These are phyloP conservation scores for Nezara viridula DNA, from an alignment of 2,888 invertebrate genomes.

Conservation along the genomic window DNA sequence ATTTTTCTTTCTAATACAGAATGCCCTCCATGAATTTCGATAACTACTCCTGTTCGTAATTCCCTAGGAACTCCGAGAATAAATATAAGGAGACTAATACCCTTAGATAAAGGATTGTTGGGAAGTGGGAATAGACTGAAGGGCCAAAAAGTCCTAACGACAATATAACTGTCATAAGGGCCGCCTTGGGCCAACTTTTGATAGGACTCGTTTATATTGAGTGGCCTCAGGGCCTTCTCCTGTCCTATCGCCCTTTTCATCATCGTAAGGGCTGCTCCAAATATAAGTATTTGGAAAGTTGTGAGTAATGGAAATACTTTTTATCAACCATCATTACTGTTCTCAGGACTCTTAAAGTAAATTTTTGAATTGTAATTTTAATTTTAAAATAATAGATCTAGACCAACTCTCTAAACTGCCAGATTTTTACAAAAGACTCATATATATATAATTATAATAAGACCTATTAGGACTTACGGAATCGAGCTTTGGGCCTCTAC, in stretches of 20 bases:
- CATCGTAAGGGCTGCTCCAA: not conserved
- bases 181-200: not conserved
- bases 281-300: not conserved
- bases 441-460: too few relatives aligned
- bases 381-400: too few relatives aligned
- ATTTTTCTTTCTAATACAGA: not conserved
- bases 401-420: too few relatives aligned
- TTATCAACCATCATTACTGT: too few relatives aligned
- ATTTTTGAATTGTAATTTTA: too few relatives aligned
- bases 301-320: not conserved
- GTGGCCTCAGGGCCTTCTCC: not conserved
- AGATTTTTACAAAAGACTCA: too few relatives aligned
- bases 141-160: conserved; percentile 25
- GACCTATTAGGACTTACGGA: too few relatives aligned
- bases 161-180: conserved; percentile 20
- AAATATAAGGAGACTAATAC: not conserved
- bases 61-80: not conserved
- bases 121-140: not conserved
- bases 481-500: too few relatives aligned
- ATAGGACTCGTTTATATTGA: conserved; percentile 8
- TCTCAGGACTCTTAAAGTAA: too few relatives aligned
- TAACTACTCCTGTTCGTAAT: not conserved
- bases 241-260: not conserved
- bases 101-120: not conserved
- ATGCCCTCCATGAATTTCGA: not conserved